Evolutionary conservation across 2,113 vertebrate genomes (phyloP).

Genomic region (Psammodynastes pulverulentus): DNA sequence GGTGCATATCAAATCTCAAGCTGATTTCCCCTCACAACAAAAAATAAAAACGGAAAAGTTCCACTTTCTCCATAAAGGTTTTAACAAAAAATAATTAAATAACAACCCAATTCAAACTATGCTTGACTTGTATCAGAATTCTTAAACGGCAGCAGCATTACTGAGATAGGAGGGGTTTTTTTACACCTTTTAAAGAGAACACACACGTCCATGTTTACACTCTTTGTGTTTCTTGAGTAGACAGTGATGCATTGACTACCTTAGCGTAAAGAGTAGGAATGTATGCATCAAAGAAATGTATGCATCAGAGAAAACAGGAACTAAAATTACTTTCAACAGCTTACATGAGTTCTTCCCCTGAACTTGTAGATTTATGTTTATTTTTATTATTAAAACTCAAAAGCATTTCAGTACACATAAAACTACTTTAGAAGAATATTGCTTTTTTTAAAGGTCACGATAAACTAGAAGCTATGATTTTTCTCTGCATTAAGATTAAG

Average conservation of each 20-base stretch:
- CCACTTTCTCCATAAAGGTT: background rate
- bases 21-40: background rate
- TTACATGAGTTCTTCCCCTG: slow-evolving; percentile 16
- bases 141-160: slow-evolving; percentile 25
- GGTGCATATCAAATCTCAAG: background rate
- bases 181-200: background rate
- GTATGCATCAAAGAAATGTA: background rate
- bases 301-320: background rate
- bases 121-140: background rate
- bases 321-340: background rate
- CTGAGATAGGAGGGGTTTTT: background rate
- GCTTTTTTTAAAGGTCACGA: slow-evolving; percentile 20
- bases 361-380: slow-evolving; percentile 14
- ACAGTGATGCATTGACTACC: background rate
- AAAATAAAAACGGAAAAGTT: background rate
- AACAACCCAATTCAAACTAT: background rate
- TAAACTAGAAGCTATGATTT: background rate
- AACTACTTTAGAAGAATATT: background rate
- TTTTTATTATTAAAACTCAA: slow-evolving; percentile 11
- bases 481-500: background rate
- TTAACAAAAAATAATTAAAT: background rate
- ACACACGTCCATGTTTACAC: slow-evolving; percentile 8
- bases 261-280: background rate
- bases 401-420: background rate
- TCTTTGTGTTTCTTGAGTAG: background rate